Percentiles rank a stretch among this genome's conserved stretches.
These are phyloP conservation scores for Serranus cabrilla DNA, from an alignment of 2,797 vertebrate genomes.

Conservation along the genomic window DNA sequence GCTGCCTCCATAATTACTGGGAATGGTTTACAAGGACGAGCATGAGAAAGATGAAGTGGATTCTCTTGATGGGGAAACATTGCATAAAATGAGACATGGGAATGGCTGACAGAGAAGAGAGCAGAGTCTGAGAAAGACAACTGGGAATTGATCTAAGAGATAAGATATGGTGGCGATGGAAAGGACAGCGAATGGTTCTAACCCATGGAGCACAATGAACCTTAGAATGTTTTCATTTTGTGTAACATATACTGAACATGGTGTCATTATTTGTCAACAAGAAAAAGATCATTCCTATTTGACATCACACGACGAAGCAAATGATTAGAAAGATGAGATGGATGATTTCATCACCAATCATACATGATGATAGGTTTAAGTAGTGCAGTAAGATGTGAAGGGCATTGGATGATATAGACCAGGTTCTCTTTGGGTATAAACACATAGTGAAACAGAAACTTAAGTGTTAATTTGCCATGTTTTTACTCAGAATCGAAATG, in stretches of 20 bases:
- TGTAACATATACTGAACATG: not conserved
- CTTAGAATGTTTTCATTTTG: constrained; percentile 13
- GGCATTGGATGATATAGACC: not conserved
- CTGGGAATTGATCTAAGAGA: constrained; percentile 20
- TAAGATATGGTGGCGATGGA: constrained; percentile 32
- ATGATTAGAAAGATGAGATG: not conserved
- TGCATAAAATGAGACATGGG: constrained; percentile 55
- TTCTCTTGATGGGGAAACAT: constrained; percentile 62
- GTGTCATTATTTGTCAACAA: not conserved
- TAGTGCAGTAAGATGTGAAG: not conserved
- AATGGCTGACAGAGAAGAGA: constrained; percentile 54
- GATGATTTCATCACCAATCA: not conserved
- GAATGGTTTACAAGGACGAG: constrained; percentile 66
- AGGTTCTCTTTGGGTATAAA: not conserved
- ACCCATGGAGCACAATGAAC: constrained; percentile 11
- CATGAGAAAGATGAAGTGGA: constrained; percentile 64
- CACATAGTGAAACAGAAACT: not conserved
- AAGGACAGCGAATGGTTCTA: not conserved
- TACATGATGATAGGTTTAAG: not conserved
- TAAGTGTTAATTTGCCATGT: not conserved
- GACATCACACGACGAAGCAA: not conserved
- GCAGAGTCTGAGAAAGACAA: constrained; percentile 18
- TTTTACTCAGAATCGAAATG: not conserved
- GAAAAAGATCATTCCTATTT: constrained; percentile 5
- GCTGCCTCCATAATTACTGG: constrained; percentile 66